phyloP scores from a whole-genome alignment of 2,113 vertebrate genomes.

The Callionymus lyra region DNA sequence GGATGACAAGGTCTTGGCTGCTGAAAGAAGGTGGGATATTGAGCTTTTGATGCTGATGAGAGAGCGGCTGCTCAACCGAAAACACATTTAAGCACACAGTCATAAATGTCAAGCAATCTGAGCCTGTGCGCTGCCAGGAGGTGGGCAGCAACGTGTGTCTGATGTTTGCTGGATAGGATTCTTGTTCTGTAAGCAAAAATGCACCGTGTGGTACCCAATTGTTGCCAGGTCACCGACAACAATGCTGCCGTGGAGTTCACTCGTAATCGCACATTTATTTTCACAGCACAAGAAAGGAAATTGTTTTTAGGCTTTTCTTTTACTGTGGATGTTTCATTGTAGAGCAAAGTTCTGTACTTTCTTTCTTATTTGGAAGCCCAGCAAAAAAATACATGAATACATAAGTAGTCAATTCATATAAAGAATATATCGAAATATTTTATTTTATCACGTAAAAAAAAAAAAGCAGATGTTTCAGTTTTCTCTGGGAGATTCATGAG shows the following conservation, averaged over 20 bases:
- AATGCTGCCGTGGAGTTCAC: not conserved
- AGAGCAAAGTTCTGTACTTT: not conserved
- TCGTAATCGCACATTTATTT: slow-evolving; percentile 2
- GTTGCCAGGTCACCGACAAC: not conserved
- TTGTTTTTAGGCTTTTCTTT: no score
- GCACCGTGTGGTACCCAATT: slow-evolving; percentile 1
- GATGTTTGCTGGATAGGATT: slow-evolving; percentile 2
- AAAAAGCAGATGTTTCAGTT: no score
- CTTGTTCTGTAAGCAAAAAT: not conserved
- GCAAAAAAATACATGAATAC: no score
- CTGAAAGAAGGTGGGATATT: not conserved
- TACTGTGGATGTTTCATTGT: no score
- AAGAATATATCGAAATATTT: no score
- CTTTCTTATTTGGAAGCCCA: no score
- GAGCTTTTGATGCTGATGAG: slow-evolving; percentile 7
- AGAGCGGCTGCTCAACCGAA: slow-evolving; percentile 3
- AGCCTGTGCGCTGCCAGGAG: slow-evolving; percentile 4
- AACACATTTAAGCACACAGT: slow-evolving; percentile 4
- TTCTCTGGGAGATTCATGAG: no score
- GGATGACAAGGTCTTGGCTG: not conserved
- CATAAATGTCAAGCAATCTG: slow-evolving; percentile 10
- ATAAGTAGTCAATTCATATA: no score
- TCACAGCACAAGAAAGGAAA: slow-evolving; percentile 1
- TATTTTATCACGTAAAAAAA: no score
- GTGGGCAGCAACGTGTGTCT: slow-evolving; percentile 3